These are phyloP conservation scores for Halcyon malimbica DNA, from an alignment of 2,113 vertebrate species.

Conservation along the genomic window DNA sequence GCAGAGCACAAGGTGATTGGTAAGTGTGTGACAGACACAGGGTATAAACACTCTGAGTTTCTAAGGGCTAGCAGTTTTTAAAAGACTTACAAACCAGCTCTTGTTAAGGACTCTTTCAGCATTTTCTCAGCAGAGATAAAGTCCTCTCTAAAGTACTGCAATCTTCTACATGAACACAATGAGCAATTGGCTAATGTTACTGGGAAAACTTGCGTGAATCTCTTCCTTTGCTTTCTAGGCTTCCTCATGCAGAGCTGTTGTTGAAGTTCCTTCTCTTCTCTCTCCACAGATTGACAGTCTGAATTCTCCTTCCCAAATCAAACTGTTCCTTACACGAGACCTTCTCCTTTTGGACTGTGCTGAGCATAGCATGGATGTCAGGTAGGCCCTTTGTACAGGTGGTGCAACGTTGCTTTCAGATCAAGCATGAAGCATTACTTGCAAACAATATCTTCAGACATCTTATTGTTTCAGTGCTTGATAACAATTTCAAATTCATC, in stretches of 20 bases:
- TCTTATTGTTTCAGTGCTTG: neutral
- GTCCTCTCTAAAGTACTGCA: neutral
- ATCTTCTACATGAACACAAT: neutral
- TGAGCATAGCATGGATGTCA: neutral
- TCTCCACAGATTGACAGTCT: accelerated
- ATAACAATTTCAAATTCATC: neutral
- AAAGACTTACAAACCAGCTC: neutral
- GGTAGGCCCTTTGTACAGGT: neutral
- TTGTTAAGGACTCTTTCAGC: neutral
- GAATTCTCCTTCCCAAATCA: neutral
- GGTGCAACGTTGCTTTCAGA: neutral
- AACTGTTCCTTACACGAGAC: neutral
- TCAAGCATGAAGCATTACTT: neutral
- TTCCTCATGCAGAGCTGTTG: neutral
- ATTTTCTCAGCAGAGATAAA: neutral
- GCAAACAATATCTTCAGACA: neutral
- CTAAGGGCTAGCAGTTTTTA: neutral
- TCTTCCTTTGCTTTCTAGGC: neutral
- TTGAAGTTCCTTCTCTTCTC: neutral
- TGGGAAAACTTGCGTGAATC: neutral
- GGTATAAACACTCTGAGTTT: neutral
- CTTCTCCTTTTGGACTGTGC: neutral
- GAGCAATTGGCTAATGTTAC: neutral
- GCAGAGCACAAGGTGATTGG: neutral
- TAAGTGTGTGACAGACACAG: neutral